phyloP scores from a whole-genome alignment of 2,113 vertebrate genomes.

The Ondatra zibethicus region DNA sequence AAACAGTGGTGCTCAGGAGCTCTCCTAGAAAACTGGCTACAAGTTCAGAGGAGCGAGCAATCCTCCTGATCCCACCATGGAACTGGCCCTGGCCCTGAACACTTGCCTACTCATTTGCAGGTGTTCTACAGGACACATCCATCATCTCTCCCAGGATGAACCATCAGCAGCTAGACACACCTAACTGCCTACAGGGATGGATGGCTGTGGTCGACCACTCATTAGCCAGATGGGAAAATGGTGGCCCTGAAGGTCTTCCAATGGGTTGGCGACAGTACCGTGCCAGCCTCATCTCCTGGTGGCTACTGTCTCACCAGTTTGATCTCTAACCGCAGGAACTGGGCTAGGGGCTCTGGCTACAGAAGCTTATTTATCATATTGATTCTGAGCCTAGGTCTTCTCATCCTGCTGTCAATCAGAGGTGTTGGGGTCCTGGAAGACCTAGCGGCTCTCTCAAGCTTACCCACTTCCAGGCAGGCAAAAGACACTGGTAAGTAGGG shows the following conservation, averaged over 20 bases:
- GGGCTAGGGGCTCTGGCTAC: not conserved
- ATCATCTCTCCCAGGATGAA: not conserved
- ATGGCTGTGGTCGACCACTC: not conserved
- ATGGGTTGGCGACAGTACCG: not conserved
- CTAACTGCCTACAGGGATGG: not conserved
- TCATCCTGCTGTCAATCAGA: not conserved
- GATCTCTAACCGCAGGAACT: not conserved
- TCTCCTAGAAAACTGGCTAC: not conserved
- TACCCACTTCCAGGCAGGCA: not conserved
- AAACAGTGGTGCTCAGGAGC: not conserved
- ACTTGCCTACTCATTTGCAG: not conserved
- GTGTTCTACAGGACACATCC: rapidly evolving
- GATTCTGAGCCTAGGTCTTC: not conserved
- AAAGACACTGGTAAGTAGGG: not conserved
- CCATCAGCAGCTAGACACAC: not conserved
- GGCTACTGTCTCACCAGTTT: not conserved
- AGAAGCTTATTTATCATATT: not conserved
- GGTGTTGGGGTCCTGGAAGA: not conserved
- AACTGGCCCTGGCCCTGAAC: rapidly evolving
- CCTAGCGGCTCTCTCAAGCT: not conserved
- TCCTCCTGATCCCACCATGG: not conserved
- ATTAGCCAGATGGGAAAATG: not conserved
- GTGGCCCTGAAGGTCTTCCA: not conserved
- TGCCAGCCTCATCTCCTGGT: not conserved
- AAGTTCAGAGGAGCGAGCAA: too few relatives aligned